Evolutionary conservation across 2,888 invertebrate genomes (phyloP), one percentile per base, ranked within the genome.

Genomic region (Lamellibrachia satsuma): DNA sequence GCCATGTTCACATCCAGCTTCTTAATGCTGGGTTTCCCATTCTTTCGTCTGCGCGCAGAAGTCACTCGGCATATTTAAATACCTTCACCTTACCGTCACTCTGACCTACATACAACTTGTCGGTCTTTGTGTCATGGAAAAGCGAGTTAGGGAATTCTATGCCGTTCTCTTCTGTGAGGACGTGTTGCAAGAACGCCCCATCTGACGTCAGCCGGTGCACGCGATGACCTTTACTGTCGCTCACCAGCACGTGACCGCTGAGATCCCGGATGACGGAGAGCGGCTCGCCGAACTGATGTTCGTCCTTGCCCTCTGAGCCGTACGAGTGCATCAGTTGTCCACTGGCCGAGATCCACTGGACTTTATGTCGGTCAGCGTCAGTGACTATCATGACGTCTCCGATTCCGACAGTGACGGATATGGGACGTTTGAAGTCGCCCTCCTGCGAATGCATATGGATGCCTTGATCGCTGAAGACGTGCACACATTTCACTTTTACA

Each of bases 341-440:
- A n/a, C 75, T 75, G 75, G 75, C 75, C 11, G 75, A 75, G 75
- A 75, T 75, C 75, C 75, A 75, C 75, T 75, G 75, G 15, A 75
- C 75, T n/a, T 75, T 11, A n/a, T 75, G 75, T 6, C 75, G 75
- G 75, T 15, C 75, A 75, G 75, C 75, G 22, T 75, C 75, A n/a
- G 75, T 75, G 6, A 75, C 75, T 75, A 75, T 75, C 75, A 75
- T 75, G 75, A 75, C 75, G 75, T 75, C 22, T 22, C n/a, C 22
- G 75, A 15, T 22, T 75, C 75, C 75, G n/a, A 75, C 75, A 22
- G 75, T n/a, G 15, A 75, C 75, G n/a, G 75, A 75, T 22, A 75
- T 2, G 6, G 75, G 75, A 6, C 75, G 75, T 22, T 75, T n/a
- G 22, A 75, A 75, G 11, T 75, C 15, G 75, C 22, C 75, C 75